These are phyloP conservation scores for Crocuta crocuta DNA, from an alignment of 2,113 vertebrate genomes.

Conservation along the genomic window DNA sequence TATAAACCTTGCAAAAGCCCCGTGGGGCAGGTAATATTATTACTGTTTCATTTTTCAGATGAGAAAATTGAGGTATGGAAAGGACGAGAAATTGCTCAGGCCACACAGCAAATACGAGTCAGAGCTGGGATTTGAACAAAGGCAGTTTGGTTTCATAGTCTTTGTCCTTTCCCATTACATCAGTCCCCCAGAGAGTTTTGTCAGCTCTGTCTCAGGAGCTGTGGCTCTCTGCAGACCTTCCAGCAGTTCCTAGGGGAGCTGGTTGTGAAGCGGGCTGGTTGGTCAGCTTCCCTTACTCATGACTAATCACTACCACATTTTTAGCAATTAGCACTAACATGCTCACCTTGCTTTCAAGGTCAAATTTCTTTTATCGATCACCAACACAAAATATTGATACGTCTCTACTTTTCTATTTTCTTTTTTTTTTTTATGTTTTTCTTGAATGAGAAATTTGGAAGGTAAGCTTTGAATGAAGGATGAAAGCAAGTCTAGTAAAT, in stretches of 20 bases:
- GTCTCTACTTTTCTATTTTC: neutral
- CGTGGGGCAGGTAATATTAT: neutral
- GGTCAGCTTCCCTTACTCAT: neutral
- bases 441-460: conserved; percentile 35
- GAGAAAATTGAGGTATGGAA: neutral
- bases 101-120: neutral
- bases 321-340: neutral
- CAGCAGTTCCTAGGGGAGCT: neutral
- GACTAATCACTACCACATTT: neutral
- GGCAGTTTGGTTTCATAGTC: neutral
- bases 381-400: neutral
- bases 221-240: neutral
- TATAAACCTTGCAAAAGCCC: neutral
- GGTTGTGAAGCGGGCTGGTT: neutral
- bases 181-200: neutral
- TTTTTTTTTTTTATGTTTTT: neutral
- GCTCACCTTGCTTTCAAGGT: conserved; percentile 15
- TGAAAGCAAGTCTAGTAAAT: neutral
- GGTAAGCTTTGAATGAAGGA: neutral
- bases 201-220: neutral
- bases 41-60: neutral
- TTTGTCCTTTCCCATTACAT: neutral
- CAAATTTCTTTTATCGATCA: neutral
- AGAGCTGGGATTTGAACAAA: neutral
- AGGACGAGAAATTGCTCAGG: neutral